These are phyloP conservation scores for Odontocolon sp. DNA, from an alignment of 2,888 invertebrate genomes.

Conservation along the genomic window DNA sequence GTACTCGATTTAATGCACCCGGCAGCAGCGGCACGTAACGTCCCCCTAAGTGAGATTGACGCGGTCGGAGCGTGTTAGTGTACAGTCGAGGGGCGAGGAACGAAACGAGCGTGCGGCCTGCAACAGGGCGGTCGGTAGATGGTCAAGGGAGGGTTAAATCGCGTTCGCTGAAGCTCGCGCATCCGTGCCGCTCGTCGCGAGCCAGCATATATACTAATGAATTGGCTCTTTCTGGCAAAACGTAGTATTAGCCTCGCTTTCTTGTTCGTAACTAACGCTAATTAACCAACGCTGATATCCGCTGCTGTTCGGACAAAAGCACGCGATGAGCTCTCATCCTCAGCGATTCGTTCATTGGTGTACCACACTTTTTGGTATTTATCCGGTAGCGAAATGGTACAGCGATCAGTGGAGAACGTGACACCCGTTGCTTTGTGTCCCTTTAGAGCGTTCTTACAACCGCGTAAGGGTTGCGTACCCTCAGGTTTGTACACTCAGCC, in stretches of 20 bases:
- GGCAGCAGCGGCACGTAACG: conserved; percentile 55
- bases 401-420: no score
- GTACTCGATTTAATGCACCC: conserved; percentile 57
- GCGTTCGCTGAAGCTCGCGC: conserved; percentile 13
- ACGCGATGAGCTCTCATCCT: neutral
- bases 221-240: conserved; percentile 62
- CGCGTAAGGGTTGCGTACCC: neutral
- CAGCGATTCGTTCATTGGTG: neutral
- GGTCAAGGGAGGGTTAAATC: conserved; percentile 48
- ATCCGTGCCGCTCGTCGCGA: conserved; percentile 29
- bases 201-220: conserved; percentile 55
- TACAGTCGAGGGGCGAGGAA: conserved; percentile 39
- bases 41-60: conserved; percentile 70
- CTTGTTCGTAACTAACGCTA: conserved; percentile 38
- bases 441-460: no score
- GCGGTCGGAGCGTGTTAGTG: conserved; percentile 53
- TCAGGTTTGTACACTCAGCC: no score
- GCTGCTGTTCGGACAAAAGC: neutral
- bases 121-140: conserved; percentile 29
- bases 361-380: neutral
- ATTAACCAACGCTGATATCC: conserved; percentile 23
- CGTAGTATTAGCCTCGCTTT: conserved; percentile 41
- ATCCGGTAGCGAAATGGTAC: no score
- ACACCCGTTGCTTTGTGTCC: no score
- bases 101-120: conserved; percentile 9